Evolutionary conservation across 92 coral and sea anemone species (phyloP), one percentile per base, ranked within the genome.

Genomic region (Heliopora coerulea): DNA sequence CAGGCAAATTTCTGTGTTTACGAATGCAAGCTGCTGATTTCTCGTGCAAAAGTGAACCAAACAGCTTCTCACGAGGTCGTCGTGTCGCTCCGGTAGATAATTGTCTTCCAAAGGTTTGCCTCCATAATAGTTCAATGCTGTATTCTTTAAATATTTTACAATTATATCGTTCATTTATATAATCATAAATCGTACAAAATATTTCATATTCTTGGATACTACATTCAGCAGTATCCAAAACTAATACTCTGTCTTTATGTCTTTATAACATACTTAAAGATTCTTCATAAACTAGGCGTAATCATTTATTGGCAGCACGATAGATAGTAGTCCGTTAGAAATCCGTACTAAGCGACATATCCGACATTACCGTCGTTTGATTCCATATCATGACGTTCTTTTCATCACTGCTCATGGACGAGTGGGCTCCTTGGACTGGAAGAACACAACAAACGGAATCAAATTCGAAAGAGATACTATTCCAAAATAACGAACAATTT

Each of bases 331-430:
- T 8, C 56, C 59, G 74, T 59, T 67, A 67, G 48, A 67, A 67
- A 44, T 67, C 74, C 74, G 74, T 67, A 67, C 74, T 67, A 44
- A 44, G 44, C 20, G 74, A 44, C 12, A 67, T 56, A 11, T 67
- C 74, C 0, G 74, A 67, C 74, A 67, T 67, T 27, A 17, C 39
- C 23, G 74, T 67, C 58, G 74, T 67, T 49, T 67, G 74, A 17
- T 49, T 12, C 74, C 74, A 67, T 27, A 67, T 67, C 15, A 30
- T 48, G 25, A 59, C 59, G 59, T 67, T 67, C 74, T 25, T 67
- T 67, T 67, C 74, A 27, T 46, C 59, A 20, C 48, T 41, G 59
- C 41, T 67, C 59, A 59, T 58, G 5, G 44, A 35, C 0, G 59
- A 67, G 59, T 46, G 40, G 58, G 74, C 27, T 46, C 59, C 74